phyloP scores from a whole-genome alignment of 2,797 vertebrate genomes.

The Pipistrellus pygmaeus region DNA sequence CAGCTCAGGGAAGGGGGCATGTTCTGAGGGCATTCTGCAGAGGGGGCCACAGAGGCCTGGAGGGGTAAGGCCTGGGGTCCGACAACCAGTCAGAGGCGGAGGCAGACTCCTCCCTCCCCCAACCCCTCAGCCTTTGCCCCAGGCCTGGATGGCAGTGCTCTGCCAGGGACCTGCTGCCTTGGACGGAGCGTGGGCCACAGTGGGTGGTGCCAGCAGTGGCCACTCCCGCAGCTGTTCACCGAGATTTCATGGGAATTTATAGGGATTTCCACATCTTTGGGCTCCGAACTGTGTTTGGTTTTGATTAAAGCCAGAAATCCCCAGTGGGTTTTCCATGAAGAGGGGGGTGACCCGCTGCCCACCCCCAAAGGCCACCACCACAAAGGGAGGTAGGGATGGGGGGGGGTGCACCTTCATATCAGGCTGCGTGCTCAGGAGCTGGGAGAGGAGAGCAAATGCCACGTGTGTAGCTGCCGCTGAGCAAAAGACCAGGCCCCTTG shows the following conservation, averaged over 20 bases:
- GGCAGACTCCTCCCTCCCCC: neutral
- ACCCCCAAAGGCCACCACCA: neutral
- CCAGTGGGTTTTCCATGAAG: rapidly evolving
- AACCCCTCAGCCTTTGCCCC: too few relatives aligned
- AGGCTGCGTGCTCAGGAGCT: neutral
- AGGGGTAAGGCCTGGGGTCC: neutral
- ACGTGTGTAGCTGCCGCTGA: neutral
- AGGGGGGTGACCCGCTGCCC: neutral
- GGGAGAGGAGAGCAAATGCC: constrained; percentile 8
- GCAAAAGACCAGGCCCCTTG: constrained; percentile 57
- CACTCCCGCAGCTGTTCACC: rapidly evolving
- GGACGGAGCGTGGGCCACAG: rapidly evolving
- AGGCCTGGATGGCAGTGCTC: neutral
- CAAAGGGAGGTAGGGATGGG: neutral
- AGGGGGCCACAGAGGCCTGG: neutral
- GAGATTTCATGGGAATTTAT: neutral
- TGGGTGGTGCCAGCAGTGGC: neutral
- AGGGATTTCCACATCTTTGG: neutral
- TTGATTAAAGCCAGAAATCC: neutral
- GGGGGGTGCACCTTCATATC: neutral
- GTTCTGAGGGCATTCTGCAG: neutral
- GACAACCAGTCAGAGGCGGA: neutral
- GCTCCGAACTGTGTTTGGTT: neutral
- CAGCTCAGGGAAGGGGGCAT: rapidly evolving
- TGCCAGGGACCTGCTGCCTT: neutral